Conservation (phyloP, 2,113 vertebrate species). For the Oxyruncus cristatus region DNA sequence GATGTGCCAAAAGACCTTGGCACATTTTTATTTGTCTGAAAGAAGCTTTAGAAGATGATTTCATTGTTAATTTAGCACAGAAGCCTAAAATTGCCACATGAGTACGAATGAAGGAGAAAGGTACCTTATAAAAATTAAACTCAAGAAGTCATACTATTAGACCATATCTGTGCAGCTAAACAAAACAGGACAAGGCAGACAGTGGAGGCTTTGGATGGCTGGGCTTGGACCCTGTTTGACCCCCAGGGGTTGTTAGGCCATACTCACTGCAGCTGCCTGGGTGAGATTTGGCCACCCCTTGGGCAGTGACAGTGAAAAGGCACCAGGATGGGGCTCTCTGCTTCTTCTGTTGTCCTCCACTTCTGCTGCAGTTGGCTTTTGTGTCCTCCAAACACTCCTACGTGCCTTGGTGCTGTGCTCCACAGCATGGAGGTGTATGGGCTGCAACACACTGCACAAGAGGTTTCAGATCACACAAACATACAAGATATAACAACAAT, state of each 20-base stretch:
- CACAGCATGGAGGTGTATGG: neutral
- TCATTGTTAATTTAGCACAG: neutral
- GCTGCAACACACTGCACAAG: neutral
- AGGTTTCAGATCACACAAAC: neutral
- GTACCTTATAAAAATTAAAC: neutral
- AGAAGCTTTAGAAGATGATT: neutral
- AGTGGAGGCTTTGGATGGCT: neutral
- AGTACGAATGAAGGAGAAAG: rapidly evolving
- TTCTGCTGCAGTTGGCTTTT: neutral
- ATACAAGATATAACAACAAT: neutral
- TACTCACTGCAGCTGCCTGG: rapidly evolving
- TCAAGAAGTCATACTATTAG: neutral
- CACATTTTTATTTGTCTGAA: neutral
- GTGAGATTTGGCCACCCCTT: neutral
- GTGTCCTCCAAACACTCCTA: neutral
- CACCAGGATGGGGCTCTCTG: rapidly evolving
- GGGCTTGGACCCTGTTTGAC: neutral
- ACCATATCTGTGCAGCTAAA: neutral
- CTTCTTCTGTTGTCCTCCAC: neutral
- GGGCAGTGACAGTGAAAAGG: neutral
- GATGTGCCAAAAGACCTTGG: neutral
- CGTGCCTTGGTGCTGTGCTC: neutral
- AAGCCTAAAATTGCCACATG: neutral
- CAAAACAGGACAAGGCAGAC: neutral
- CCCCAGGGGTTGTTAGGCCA: rapidly evolving